Evolutionary conservation across 2,797 vertebrate genomes (phyloP).

Genomic region (Arrhamphus sclerolepis): DNA sequence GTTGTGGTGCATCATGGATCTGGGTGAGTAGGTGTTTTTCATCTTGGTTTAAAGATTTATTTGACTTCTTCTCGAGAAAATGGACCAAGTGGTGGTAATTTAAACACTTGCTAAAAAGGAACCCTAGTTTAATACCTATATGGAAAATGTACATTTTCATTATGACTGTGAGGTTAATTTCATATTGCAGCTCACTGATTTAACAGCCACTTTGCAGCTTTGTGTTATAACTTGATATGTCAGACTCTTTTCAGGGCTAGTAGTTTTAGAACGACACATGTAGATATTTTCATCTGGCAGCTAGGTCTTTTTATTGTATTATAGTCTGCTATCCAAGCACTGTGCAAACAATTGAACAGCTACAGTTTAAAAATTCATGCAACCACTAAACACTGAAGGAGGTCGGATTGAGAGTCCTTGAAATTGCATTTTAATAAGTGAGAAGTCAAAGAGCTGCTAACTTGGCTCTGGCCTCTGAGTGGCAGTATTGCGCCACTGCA

Average conservation of each 20-base stretch:
- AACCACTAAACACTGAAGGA: conserved; percentile 29
- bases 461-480: conserved; percentile 47
- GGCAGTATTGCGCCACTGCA: conserved; percentile 41
- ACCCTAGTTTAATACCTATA: too few species aligned
- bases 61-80: background rate
- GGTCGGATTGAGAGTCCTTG: conserved; percentile 22
- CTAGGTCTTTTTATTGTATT: conserved; percentile 1
- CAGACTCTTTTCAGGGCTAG: background rate
- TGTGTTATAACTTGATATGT: conserved; percentile 8
- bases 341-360: conserved; percentile 29
- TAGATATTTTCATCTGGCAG: background rate
- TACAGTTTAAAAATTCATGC: conserved; percentile 41
- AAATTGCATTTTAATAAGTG: conserved; percentile 15
- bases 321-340: background rate
- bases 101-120: background rate
- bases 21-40: conserved; percentile 85
- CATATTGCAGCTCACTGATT: background rate
- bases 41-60: background rate
- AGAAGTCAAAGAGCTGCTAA: conserved; percentile 19
- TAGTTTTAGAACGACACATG: conserved; percentile 6
- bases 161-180: background rate
- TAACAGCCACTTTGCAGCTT: background rate
- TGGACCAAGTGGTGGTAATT: background rate
- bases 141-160: too few species aligned
- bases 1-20: conserved; percentile 98